These are phyloP conservation scores for Isurus oxyrinchus DNA, from an alignment of 2,113 vertebrate species.

Conservation along the genomic window DNA sequence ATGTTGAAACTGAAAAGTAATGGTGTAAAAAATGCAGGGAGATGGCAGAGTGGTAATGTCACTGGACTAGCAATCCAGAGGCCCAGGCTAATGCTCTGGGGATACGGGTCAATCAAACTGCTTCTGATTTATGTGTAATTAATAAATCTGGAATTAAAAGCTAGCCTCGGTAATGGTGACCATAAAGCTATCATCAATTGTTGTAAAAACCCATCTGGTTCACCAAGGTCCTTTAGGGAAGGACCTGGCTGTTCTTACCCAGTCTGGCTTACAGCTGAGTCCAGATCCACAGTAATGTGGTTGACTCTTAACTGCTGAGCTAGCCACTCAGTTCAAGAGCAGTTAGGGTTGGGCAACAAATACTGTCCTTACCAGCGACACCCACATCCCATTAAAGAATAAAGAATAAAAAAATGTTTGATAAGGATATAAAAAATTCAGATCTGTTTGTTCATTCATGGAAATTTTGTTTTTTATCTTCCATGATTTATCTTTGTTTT, in stretches of 20 bases:
- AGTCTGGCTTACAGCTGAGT: neutral
- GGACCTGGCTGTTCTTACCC: neutral
- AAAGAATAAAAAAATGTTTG: neutral
- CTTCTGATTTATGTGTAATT: neutral
- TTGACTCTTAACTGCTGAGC: neutral
- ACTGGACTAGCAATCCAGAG: neutral
- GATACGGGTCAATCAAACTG: neutral
- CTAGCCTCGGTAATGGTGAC: neutral
- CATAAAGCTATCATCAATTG: neutral
- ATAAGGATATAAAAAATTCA: neutral
- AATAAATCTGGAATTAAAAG: neutral
- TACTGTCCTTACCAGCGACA: neutral
- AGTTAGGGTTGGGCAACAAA: neutral
- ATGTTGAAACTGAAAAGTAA: neutral
- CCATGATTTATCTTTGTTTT: neutral
- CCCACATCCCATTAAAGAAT: neutral
- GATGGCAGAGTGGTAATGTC: neutral
- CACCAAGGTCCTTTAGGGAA: neutral
- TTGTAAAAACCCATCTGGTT: neutral
- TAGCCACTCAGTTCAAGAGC: neutral
- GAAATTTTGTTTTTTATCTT: neutral
- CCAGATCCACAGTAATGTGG: neutral
- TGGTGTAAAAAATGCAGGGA: neutral
- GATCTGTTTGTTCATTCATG: neutral
- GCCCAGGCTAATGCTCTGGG: neutral